These are phyloP conservation scores for Copidosoma floridanum DNA, from an alignment of 1,140 invertebrate genomes.

Conservation along the genomic window DNA sequence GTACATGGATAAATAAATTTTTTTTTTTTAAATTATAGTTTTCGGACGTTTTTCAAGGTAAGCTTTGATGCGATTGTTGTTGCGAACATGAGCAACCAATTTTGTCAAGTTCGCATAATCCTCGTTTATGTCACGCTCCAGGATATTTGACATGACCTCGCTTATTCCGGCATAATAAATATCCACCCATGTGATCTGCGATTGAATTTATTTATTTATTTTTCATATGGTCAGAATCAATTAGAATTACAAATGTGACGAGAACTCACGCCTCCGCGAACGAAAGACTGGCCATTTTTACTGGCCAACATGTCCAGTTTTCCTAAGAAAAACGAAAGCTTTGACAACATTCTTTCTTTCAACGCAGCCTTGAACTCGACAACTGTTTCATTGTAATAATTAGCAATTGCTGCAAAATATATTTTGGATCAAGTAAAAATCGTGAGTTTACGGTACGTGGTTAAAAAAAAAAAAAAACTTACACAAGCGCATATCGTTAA, in stretches of 20 bases:
- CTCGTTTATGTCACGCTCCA: conserved; percentile 41
- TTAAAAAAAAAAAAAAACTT: conserved; percentile 24
- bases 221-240: background rate
- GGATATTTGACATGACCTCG: conserved; percentile 41
- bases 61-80: conserved; percentile 44
- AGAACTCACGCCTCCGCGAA: conserved; percentile 50
- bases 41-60: conserved; percentile 51
- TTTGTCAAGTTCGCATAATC: conserved; percentile 46
- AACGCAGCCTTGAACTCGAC: conserved; percentile 32
- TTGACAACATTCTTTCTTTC: conserved; percentile 36
- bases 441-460: too few species aligned
- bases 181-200: conserved; percentile 53
- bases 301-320: conserved; percentile 54
- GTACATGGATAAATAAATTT: too few species aligned
- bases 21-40: too few species aligned
- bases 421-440: background rate
- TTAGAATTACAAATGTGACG: background rate
- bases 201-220: conserved; percentile 15
- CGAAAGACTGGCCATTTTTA: conserved; percentile 52
- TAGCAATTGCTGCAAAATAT: conserved; percentile 11
- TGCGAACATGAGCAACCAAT: conserved; percentile 43
- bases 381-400: conserved; percentile 35
- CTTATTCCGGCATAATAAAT: conserved; percentile 45
- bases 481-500: conserved; percentile 40
- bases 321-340: conserved; percentile 46